Evolutionary conservation across 2,888 invertebrate genomes (phyloP), one percentile per base, ranked within the genome.

Genomic region (Ormyrus pomaceus): DNA sequence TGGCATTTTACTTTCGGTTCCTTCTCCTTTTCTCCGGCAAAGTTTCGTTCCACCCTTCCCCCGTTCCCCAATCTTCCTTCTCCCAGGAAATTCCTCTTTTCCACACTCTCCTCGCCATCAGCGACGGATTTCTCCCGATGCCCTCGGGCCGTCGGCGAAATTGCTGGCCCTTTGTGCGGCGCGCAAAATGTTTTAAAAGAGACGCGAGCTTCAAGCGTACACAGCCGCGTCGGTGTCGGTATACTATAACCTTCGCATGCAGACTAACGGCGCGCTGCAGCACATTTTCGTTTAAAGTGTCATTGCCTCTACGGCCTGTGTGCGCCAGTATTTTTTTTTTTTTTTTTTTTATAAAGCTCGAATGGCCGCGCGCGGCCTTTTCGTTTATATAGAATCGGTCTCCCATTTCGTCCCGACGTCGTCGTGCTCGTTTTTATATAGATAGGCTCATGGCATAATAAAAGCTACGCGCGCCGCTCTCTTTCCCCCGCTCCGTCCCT

Each of bases 171-270:
- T 76, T 76, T 77, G 55, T 56, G 19, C 45, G 19, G 13, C 0
- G 46, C 8, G 59, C 46, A 69, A 72, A 72, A 72, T 65, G 11
- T 77, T 77, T 71, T 72, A 59, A 34, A 34, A 34, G 59, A 19
- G 50, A 13, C 45, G 55, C 50, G 50, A 59, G 75, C 13, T 9
- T 58, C 56, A 11, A 3, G 13, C 19, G 13, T 45, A 5, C 6
- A 8, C 4, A 10, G 3, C 53, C 9, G 51, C 5, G 8, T 46
- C 19, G 19, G 19, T 34, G 34, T 4, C 34, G 34, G 34, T 34
- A 4, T 34, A 34, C 3, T 34, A 34, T 34, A 34, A 34, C 34
- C 34, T 34, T 34, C 34, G 34, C 3, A 34, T 34, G 34, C 34
- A 34, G 34, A 4, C 2, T 4, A 34, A 34, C 34, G 34, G 4